These are phyloP conservation scores for Rhinichthys osculus DNA, from an alignment of 2,797 vertebrate genomes.

Conservation along the genomic window DNA sequence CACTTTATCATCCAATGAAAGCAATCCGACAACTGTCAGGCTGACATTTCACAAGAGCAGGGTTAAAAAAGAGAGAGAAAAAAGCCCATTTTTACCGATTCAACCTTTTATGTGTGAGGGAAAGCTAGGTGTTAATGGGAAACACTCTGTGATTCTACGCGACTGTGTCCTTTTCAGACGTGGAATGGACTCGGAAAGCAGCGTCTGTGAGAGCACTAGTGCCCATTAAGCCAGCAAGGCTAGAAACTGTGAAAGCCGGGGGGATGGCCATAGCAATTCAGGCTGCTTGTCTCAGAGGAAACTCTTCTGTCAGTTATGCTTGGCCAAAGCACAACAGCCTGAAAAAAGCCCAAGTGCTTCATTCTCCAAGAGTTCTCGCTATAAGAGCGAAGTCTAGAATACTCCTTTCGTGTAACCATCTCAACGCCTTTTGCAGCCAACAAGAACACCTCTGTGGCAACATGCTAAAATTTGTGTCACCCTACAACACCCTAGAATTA, in stretches of 20 bases:
- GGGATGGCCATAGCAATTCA: constrained; percentile 30
- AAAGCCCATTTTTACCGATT: constrained; percentile 9
- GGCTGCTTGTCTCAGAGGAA: constrained; percentile 63
- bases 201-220: constrained; percentile 15
- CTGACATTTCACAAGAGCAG: constrained; percentile 25
- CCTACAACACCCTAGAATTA: background rate
- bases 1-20: constrained; percentile 32
- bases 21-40: constrained; percentile 19
- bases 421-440: background rate
- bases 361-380: background rate
- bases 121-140: constrained; percentile 38
- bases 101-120: constrained; percentile 4
- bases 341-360: constrained; percentile 28
- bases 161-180: constrained; percentile 13
- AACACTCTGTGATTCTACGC: constrained; percentile 19
- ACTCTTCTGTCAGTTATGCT: constrained; percentile 62
- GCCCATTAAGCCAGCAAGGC: constrained; percentile 33
- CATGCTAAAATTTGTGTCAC: background rate
- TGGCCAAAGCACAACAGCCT: constrained; percentile 42
- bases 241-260: constrained; percentile 35
- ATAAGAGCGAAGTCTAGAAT: background rate
- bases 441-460: background rate
- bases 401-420: background rate
- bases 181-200: constrained; percentile 37
- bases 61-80: background rate